Conservation (phyloP, 2,888 invertebrate genomes). For the Nomada goodeniana region DNA sequence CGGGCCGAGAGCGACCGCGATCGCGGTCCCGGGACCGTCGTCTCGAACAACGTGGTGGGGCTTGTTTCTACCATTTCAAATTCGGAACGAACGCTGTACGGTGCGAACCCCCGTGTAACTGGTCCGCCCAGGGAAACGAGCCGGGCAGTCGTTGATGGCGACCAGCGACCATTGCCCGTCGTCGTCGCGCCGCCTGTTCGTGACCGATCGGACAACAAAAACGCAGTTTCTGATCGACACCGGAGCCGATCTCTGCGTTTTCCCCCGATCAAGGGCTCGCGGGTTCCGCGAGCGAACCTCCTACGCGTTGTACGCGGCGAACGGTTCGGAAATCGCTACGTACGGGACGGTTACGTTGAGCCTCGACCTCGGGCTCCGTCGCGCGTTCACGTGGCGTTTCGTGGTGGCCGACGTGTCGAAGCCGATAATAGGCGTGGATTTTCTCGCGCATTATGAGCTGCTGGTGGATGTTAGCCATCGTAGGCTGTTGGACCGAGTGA, state of each 20-base stretch:
- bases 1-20: too few relatives aligned
- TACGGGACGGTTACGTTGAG: not conserved
- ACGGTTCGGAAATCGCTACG: not conserved
- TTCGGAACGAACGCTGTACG: not conserved
- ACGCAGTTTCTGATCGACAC: not conserved
- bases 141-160: constrained; percentile 10
- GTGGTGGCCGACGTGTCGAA: too few relatives aligned
- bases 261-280: not conserved
- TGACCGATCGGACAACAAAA: not conserved
- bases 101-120: not conserved
- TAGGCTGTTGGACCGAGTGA: too few relatives aligned
- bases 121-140: not conserved
- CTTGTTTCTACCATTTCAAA: too few relatives aligned
- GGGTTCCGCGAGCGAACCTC: not conserved
- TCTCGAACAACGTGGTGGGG: too few relatives aligned
- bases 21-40: too few relatives aligned
- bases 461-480: too few relatives aligned
- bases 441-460: too few relatives aligned
- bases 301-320: not conserved
- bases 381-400: too few relatives aligned
- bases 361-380: too few relatives aligned
- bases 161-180: not conserved
- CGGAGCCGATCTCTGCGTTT: not conserved
- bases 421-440: too few relatives aligned
- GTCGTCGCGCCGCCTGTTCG: not conserved